Evolutionary conservation across 37 sponge, comb jelly and placozoan genomes (phyloP).

Genomic region (Mnemiopsis leidyi): DNA sequence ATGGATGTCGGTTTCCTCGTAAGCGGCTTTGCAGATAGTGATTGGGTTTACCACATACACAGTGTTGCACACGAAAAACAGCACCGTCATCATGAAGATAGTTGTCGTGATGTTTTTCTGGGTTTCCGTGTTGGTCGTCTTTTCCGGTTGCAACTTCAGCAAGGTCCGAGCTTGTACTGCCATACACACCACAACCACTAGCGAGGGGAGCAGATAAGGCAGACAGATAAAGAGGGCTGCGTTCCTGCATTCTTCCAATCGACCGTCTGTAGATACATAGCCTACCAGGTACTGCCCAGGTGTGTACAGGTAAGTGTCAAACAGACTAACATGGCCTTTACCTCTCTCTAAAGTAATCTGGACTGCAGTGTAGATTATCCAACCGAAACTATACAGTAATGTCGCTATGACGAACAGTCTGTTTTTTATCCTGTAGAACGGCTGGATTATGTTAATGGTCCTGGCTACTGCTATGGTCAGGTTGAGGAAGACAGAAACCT

Average conservation of each 20-base stretch:
- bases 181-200: constrained; percentile 11
- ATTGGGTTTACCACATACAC: not conserved
- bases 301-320: not conserved
- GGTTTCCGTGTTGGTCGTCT: not conserved
- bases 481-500: constrained; percentile 41
- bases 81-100: constrained; percentile 18
- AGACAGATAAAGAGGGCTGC: not conserved
- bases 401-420: not conserved
- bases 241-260: not conserved
- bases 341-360: not conserved
- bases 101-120: constrained; percentile 37
- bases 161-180: not conserved
- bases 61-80: constrained; percentile 41
- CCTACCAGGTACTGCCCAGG: not conserved
- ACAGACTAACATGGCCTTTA: not conserved
- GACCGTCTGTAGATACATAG: not conserved
- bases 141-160: not conserved
- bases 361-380: not conserved
- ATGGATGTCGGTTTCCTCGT: not conserved
- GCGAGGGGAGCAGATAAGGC: constrained; percentile 17
- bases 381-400: not conserved
- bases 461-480: not conserved
- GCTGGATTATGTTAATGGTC: not conserved
- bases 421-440: not conserved
- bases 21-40: not conserved